These are phyloP conservation scores for Mayetiola destructor DNA, from an alignment of 2,888 invertebrate species.

Conservation along the genomic window DNA sequence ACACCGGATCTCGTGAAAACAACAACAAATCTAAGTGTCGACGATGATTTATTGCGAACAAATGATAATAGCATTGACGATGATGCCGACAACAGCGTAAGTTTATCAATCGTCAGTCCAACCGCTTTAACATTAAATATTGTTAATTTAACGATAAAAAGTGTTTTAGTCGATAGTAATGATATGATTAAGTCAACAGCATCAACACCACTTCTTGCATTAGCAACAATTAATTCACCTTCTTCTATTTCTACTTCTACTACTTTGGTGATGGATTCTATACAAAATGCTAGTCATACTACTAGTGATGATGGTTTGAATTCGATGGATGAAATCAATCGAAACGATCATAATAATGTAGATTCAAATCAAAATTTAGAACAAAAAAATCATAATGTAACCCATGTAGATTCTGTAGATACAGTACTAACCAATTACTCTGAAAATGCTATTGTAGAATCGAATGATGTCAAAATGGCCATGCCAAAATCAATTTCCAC, in stretches of 20 bases:
- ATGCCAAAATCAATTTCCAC: not conserved
- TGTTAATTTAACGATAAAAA: conserved; percentile 8
- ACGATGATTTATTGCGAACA: not conserved
- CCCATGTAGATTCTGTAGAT: conserved; percentile 6
- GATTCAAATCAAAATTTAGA: no score
- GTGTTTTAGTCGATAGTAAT: conserved; percentile 11
- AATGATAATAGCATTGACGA: not conserved
- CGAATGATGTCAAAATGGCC: not conserved
- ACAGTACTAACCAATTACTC: not conserved
- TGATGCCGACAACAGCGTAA: conserved; percentile 20
- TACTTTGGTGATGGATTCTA: conserved; percentile 7
- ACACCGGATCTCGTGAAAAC: conserved; percentile 13
- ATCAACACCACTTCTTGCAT: not conserved
- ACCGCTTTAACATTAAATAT: not conserved
- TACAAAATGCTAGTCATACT: not conserved
- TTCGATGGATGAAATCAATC: not conserved
- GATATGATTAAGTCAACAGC: not conserved
- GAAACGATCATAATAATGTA: not conserved
- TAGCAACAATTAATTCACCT: not conserved
- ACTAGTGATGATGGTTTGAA: conserved; percentile 1
- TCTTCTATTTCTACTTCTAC: not conserved
- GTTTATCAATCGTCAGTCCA: conserved; percentile 16
- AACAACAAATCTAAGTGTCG: not conserved
- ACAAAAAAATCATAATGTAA: conserved; percentile 3
- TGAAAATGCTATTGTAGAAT: not conserved